phyloP scores from a whole-genome alignment of 2,113 vertebrate genomes.

The Gopherus flavomarginatus region DNA sequence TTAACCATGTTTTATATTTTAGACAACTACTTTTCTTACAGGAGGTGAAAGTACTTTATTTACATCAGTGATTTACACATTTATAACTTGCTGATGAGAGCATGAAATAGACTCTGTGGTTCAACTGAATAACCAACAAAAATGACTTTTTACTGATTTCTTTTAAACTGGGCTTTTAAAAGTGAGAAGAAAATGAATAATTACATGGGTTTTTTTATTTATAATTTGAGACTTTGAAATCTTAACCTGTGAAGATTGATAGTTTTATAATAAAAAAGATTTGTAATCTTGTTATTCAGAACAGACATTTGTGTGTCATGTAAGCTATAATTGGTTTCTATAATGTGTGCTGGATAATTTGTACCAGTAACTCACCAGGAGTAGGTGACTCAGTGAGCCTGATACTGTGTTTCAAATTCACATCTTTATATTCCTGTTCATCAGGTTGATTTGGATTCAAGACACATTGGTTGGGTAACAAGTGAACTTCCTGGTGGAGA shows the following conservation, averaged over 20 bases:
- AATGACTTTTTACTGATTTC: not conserved
- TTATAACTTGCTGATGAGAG: not conserved
- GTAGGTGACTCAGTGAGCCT: not conserved
- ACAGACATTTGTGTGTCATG: not conserved
- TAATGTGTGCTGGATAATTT: not conserved
- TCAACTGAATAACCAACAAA: not conserved
- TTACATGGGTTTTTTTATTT: not conserved
- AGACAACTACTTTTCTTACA: not conserved
- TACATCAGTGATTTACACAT: not conserved
- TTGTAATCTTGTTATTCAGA: not conserved
- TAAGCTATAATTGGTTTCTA: not conserved
- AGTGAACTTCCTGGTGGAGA: slow-evolving; percentile 96
- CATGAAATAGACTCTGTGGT: not conserved
- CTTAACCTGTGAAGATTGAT: not conserved
- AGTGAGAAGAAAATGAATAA: not conserved
- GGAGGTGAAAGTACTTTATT: accelerated
- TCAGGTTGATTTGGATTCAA: slow-evolving; percentile 95
- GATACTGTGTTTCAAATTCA: not conserved
- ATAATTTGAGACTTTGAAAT: not conserved
- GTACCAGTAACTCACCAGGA: not conserved
- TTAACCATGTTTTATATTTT: not conserved
- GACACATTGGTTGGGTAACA: slow-evolving; percentile 98
- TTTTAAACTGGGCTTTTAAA: slow-evolving; percentile 14
- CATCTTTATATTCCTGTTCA: slow-evolving; percentile 58
- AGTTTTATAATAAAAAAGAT: not conserved